phyloP scores from a whole-genome alignment of 2,797 vertebrate genomes.

The Ispidina picta region DNA sequence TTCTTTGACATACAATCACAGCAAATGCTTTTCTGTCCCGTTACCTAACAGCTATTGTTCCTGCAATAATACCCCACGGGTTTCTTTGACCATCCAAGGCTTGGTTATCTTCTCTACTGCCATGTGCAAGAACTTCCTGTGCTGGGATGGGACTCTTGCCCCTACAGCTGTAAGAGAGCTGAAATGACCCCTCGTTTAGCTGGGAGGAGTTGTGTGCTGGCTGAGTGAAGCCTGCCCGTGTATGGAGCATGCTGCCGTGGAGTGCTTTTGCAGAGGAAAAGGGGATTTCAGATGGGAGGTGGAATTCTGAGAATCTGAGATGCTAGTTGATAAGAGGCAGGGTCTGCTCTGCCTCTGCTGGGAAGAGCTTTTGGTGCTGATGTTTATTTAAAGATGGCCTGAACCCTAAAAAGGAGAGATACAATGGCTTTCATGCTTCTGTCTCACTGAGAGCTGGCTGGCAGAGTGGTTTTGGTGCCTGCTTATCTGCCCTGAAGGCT shows the following conservation, averaged over 20 bases:
- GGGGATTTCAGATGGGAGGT: background rate
- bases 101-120: background rate
- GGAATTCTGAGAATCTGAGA: slow-evolving; percentile 32
- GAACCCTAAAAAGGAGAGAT: background rate
- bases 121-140: background rate
- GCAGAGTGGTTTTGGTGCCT: slow-evolving; percentile 11
- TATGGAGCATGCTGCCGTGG: background rate
- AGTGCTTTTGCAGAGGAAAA: background rate
- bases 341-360: slow-evolving; percentile 3
- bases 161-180: background rate
- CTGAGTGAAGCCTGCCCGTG: background rate
- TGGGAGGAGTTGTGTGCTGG: background rate
- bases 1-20: background rate
- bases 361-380: background rate
- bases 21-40: background rate
- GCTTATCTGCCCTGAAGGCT: background rate
- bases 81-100: background rate
- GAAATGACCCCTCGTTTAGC: fast-evolving
- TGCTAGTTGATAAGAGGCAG: slow-evolving; percentile 22
- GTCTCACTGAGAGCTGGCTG: background rate
- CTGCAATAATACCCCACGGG: background rate
- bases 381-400: slow-evolving; percentile 32
- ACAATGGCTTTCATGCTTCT: slow-evolving; percentile 9
- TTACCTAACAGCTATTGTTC: background rate
- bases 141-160: background rate